Evolutionary conservation across 2,113 vertebrate species (phyloP), one percentile per base, ranked within the genome.

Genomic region (Lethenteron camtschaticum): DNA sequence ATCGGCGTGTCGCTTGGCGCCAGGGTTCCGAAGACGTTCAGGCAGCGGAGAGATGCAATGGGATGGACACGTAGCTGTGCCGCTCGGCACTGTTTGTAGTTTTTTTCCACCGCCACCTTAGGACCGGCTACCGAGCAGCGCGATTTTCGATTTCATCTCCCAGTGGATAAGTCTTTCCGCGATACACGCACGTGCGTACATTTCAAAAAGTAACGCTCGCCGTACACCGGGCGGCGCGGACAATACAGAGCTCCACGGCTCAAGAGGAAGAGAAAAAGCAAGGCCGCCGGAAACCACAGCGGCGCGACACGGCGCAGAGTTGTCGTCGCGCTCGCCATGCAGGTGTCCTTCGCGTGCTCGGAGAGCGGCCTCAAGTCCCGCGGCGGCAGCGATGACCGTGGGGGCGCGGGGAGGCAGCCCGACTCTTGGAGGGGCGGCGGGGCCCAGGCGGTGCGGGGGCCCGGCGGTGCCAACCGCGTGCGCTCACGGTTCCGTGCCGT

Each of bases 291-390:
- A 58, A 60, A 18, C 56, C 11, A n/a, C 69, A 57, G 56, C 69
- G n/a, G 14, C 57, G 56, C 11, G 68, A 68, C 71, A 70, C 41
- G 12, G 9, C 58, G 12, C 68, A 56, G 14, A 70, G 63, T 13
- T 68, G 12, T 9, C 68, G 72, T 66, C 69, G 69, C 71, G 14
- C 74, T 66, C 77, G 75, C 70, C 74, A 96, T 96, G 94, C 90
- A 96, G 81, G 94, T 97, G 71, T 97, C 91, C 4, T 85, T 97
- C 55, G 84, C 86, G 69, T 96, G 91, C 79, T 90, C 90, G 0
- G 94, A 96, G 76, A 89, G 90, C 72, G 85, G 86, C 77, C 78
- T 85, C 69, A 90, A 88, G 76, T 86, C 79, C 82, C 86, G 89
- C 70, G 84, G 81, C 74, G 81, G 88, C 63, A 66, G 63, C 63